These are phyloP conservation scores for Scyliorhinus canicula DNA, from an alignment of 2,797 vertebrate species.

Conservation along the genomic window DNA sequence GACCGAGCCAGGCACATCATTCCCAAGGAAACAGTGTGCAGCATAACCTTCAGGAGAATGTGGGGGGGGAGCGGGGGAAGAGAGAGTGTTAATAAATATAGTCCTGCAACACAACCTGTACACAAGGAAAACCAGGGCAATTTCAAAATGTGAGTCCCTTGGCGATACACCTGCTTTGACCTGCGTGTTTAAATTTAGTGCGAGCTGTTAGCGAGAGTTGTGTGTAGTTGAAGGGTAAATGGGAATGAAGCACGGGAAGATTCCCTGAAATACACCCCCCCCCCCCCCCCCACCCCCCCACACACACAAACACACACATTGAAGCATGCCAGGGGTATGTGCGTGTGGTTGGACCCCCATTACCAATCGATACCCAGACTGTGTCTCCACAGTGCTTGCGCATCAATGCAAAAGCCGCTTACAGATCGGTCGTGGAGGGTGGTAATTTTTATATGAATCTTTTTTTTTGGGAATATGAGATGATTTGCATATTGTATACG, in stretches of 20 bases:
- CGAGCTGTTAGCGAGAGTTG: background rate
- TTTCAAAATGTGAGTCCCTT: background rate
- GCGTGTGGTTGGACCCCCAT: background rate
- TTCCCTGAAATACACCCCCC: background rate
- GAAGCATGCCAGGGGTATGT: background rate
- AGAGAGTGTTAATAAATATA: background rate
- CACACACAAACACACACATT: too few relatives aligned
- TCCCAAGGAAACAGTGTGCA: background rate
- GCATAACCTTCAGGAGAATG: background rate
- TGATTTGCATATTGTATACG: constrained; percentile 55
- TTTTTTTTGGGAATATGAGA: constrained; percentile 41
- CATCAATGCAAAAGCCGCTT: constrained; percentile 8
- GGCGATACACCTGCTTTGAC: background rate
- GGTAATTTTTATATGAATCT: constrained; percentile 38
- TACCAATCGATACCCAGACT: background rate
- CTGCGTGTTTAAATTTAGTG: constrained; percentile 1
- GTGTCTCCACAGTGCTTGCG: background rate
- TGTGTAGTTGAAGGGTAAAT: background rate
- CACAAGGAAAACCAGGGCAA: constrained; percentile 25
- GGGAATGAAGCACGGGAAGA: background rate
- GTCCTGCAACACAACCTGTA: constrained; percentile 14
- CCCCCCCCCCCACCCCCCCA: too few relatives aligned
- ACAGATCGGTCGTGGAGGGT: constrained; percentile 46
- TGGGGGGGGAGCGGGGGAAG: background rate
- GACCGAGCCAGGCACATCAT: background rate